Evolutionary conservation across 2,888 invertebrate species (phyloP), one percentile per base, ranked within the genome.

Genomic region (Cantharis rustica): DNA sequence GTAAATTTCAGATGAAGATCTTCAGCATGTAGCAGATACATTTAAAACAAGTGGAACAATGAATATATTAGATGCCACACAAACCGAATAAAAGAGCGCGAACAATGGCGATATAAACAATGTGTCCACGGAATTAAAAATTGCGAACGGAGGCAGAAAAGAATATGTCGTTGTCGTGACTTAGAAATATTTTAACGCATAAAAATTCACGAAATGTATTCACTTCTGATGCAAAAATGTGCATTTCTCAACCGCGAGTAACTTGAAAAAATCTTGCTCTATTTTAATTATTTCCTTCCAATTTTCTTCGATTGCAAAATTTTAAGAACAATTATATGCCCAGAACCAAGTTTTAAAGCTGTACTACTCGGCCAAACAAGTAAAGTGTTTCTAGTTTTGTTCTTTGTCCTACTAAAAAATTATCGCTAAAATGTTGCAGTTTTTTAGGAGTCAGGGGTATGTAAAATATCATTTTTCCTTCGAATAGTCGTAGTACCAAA

Each of bases 51-150:
- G 83, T 84, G 86, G 86, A 86, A 85, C 85, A 87, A 86, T 86
- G 87, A 86, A 87, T 87, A 86, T 87, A 86, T 87, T 86, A 87
- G 85, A 86, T 87, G 86, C 87, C 87, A 87, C 87, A 87, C 86
- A 87, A 85, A 85, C 85, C 84, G 87, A 86, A 86, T 86, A 87
- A 87, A 87, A 87, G 85, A 86, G 86, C 85, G 85, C 84, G 85
- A 87, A 88, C 88, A 88, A 88, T 88, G 85, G 88, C 85, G 87
- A 86, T 86, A 88, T 88, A 87, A 88, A 88, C 88, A 88, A 88
- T 87, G 87, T 87, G 85, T 85, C 84, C 84, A 78, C 78, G 81
- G 85, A 84, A 83, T 85, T 83, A 82, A 86, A 85, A 85, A 83
- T 83, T 78, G 76, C 79, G 82, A 85, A 86, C 86, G 84, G 85